Evolutionary conservation across 2,888 invertebrate species (phyloP).

Genomic region (Mechanitis messenoides): DNA sequence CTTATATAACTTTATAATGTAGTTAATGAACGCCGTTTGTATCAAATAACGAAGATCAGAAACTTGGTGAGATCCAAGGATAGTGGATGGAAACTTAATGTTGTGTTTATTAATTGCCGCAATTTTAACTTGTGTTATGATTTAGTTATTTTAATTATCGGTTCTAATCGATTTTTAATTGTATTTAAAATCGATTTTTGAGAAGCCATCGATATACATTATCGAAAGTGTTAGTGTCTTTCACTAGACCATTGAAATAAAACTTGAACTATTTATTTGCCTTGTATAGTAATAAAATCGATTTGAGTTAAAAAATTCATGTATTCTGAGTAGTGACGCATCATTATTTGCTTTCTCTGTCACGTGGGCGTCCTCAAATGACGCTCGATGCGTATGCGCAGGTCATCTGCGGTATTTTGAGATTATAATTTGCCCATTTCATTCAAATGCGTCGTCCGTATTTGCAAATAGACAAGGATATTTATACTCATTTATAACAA

Average conservation of each 20-base stretch:
- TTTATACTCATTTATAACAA: conserved; percentile 3
- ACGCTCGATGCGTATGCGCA: conserved; percentile 29
- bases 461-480: conserved; percentile 6
- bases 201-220: too few relatives aligned
- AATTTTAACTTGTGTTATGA: too few relatives aligned
- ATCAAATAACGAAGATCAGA: too few relatives aligned
- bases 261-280: conserved; percentile 18
- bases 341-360: conserved; percentile 36
- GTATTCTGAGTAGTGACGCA: conserved; percentile 27
- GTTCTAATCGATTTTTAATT: too few relatives aligned
- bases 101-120: too few relatives aligned
- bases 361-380: conserved; percentile 31
- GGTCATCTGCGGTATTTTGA: conserved; percentile 32
- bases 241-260: conserved; percentile 11
- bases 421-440: conserved; percentile 24
- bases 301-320: not conserved
- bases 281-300: conserved; percentile 14
- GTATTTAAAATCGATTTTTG: too few relatives aligned
- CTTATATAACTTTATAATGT: too few relatives aligned
- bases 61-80: too few relatives aligned
- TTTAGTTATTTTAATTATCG: too few relatives aligned
- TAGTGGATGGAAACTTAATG: too few relatives aligned
- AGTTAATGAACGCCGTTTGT: too few relatives aligned
- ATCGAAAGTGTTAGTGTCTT: not conserved
- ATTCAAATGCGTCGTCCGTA: conserved; percentile 12